phyloP scores from a whole-genome alignment of 1,140 invertebrate species.

The Fopius arisanus region DNA sequence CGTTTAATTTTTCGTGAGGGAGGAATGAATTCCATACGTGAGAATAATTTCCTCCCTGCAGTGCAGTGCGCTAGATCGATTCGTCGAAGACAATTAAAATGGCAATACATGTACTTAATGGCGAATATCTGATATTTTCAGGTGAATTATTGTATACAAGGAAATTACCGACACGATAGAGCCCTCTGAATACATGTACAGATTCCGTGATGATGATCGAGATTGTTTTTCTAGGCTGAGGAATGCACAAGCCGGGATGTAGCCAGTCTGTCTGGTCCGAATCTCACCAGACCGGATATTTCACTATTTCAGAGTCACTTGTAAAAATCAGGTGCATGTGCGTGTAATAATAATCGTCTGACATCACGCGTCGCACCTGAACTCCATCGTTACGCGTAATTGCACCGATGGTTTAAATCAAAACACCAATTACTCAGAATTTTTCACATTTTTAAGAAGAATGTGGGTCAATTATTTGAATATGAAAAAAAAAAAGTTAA shows the following conservation, averaged over 20 bases:
- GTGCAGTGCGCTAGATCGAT: not conserved
- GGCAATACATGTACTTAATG: not conserved
- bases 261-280: not conserved
- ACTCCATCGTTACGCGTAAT: not conserved
- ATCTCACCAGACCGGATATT: not conserved
- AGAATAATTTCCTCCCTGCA: not conserved
- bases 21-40: no score
- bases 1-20: no score
- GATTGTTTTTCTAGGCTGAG: not conserved
- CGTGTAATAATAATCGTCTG: not conserved
- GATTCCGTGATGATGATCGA: not conserved
- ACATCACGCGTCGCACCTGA: not conserved
- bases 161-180: not conserved
- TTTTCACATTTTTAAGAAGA: not conserved
- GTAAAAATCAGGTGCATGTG: not conserved
- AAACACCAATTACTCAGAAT: not conserved
- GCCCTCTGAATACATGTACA: not conserved
- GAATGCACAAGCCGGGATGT: not conserved
- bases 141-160: not conserved
- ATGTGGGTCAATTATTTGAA: no score
- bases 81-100: conserved; percentile 3
- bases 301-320: not conserved
- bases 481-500: no score
- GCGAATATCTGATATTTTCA: not conserved
- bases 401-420: not conserved